phyloP scores from a whole-genome alignment of 2,113 vertebrate genomes.

The Mobula hypostoma region DNA sequence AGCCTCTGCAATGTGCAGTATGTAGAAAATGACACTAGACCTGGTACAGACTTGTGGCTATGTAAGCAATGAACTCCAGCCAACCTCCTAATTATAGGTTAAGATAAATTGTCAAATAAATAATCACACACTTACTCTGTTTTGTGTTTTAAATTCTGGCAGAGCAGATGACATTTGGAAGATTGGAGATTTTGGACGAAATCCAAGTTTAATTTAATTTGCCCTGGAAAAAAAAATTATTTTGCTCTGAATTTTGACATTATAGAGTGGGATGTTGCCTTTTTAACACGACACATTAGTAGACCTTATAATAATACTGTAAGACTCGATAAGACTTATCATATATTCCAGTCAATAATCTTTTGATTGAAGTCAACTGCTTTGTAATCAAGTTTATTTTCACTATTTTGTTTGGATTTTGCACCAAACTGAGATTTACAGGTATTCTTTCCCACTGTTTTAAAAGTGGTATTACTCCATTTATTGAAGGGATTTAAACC shows the following conservation, averaged over 20 bases:
- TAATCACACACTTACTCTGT: background rate
- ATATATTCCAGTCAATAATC: no score
- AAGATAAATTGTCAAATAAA: slow-evolving; percentile 29
- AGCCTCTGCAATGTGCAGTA: background rate
- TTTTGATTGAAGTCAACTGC: no score
- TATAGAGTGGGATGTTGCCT: background rate
- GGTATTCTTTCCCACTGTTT: background rate
- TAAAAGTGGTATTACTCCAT: background rate
- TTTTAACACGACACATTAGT: background rate
- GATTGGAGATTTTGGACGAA: background rate
- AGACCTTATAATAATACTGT: background rate
- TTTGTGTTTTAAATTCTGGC: background rate
- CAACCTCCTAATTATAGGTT: slow-evolving; percentile 28
- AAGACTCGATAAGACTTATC: no score
- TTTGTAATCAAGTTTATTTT: no score
- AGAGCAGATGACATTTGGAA: background rate
- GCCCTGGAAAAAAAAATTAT: background rate
- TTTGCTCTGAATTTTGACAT: background rate
- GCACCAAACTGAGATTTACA: no score
- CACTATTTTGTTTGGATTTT: no score
- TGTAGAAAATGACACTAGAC: slow-evolving; percentile 21
- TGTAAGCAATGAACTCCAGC: background rate
- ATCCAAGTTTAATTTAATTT: slow-evolving; percentile 9
- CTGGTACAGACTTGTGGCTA: background rate
- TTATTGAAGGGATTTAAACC: background rate